Conservation (phyloP, 2,113 vertebrate species). For the Actinemys pallida region DNA sequence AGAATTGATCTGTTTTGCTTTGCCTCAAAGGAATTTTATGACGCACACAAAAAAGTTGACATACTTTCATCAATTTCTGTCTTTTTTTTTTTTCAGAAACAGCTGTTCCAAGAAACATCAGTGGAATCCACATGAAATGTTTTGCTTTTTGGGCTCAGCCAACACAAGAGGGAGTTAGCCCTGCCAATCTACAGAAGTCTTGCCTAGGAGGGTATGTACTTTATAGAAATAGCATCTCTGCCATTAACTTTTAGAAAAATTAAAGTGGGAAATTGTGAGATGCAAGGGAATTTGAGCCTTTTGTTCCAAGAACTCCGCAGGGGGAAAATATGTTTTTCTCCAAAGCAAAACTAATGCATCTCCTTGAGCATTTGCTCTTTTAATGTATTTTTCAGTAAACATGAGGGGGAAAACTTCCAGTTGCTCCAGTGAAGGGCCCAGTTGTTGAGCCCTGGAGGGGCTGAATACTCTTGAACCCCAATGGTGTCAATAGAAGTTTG, state of each 20-base stretch:
- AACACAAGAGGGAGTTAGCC: conserved; percentile 9
- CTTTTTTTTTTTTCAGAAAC: conserved; percentile 38
- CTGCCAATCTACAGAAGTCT: conserved; percentile 34
- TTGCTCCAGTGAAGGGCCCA: background rate
- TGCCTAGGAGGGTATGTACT: conserved; percentile 27
- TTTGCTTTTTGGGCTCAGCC: conserved; percentile 41
- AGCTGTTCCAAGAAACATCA: conserved; percentile 64
- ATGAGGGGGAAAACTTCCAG: background rate
- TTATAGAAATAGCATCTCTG: conserved; percentile 27
- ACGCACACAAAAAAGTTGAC: conserved; percentile 39
- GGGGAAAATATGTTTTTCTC: background rate
- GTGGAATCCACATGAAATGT: conserved; percentile 53
- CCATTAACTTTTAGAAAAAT: conserved; percentile 7
- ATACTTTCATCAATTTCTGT: conserved; percentile 51
- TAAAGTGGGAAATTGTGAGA: background rate
- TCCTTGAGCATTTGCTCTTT: background rate
- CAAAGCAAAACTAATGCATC: background rate
- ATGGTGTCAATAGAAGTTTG: background rate
- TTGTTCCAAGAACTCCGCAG: conserved; percentile 47
- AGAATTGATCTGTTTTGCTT: conserved; percentile 29
- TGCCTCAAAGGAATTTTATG: conserved; percentile 48
- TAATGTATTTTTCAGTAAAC: background rate
- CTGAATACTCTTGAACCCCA: background rate
- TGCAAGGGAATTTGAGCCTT: background rate
- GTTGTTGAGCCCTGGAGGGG: accelerated